phyloP scores from a whole-genome alignment of 1,140 invertebrate genomes.

The Drosophila carrolli region DNA sequence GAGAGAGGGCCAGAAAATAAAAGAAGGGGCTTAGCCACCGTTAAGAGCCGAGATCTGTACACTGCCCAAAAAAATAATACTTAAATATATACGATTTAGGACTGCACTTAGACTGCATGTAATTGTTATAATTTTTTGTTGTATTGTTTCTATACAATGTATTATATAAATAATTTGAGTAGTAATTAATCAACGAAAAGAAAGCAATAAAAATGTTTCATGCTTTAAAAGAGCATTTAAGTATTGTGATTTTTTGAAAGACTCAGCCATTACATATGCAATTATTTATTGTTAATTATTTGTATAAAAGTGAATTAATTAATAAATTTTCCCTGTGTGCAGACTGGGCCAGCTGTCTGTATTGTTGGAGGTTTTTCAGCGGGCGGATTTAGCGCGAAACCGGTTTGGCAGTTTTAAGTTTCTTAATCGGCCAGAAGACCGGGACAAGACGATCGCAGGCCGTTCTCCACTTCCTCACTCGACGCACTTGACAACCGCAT shows the following conservation, averaged over 20 bases:
- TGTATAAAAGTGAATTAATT: no score
- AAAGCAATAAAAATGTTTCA: neutral
- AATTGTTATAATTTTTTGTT: no score
- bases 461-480: conserved; percentile 60
- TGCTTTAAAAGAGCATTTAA: neutral
- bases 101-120: no score
- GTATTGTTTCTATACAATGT: no score
- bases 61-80: neutral
- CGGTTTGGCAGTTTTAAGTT: conserved; percentile 31
- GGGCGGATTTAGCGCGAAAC: conserved; percentile 46
- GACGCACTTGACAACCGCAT: conserved; percentile 57
- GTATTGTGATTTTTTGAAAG: no score
- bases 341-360: neutral
- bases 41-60: neutral
- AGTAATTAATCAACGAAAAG: no score
- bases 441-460: conserved; percentile 18
- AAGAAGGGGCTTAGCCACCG: conserved; percentile 8
- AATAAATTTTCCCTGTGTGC: conserved; percentile 1
- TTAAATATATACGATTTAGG: no score
- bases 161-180: no score
- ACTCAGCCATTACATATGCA: no score
- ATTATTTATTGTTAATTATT: no score
- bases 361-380: conserved; percentile 45
- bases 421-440: conserved; percentile 31
- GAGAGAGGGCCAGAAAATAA: conserved; percentile 28